A percentile compares a stretch with the other conserved stretches of the same genome.
These are phyloP conservation scores for Amiota mariae DNA, from an alignment of 2,888 invertebrate species.

Conservation along the genomic window DNA sequence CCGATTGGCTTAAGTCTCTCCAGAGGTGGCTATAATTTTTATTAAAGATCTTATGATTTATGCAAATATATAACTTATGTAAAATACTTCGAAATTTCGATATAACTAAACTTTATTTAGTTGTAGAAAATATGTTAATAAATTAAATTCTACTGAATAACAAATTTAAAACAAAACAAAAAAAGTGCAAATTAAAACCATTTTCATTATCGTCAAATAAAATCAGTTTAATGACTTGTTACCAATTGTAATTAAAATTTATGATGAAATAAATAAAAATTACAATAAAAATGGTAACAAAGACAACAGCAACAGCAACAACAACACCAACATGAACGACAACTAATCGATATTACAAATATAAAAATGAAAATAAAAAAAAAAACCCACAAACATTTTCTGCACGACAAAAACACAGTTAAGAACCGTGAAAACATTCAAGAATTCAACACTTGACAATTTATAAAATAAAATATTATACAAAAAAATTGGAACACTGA, in stretches of 20 bases:
- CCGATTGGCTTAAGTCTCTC: no score
- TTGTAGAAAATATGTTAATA: no score
- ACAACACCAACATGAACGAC: neutral
- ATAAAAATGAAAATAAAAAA: neutral
- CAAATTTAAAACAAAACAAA: neutral
- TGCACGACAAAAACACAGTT: conserved; percentile 16
- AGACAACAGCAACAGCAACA: neutral
- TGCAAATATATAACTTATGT: no score
- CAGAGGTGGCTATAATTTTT: no score
- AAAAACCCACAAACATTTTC: neutral
- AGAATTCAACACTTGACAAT: conserved; percentile 11
- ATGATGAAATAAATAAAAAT: conserved; percentile 54
- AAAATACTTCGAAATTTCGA: no score
- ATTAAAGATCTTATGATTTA: no score
- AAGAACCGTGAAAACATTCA: neutral
- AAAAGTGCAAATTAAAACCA: neutral
- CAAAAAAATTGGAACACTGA: conserved; percentile 12
- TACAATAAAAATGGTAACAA: conserved; percentile 3
- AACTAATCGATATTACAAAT: conserved; percentile 2
- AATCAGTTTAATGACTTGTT: conserved; percentile 61
- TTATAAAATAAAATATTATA: conserved; percentile 14
- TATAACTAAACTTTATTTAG: no score
- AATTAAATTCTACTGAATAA: neutral
- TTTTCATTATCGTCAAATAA: conserved; percentile 3
- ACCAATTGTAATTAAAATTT: conserved; percentile 62